A percentile compares a stretch with the other conserved stretches of the same genome.
phyloP scores from a whole-genome alignment of 2,888 invertebrate genomes.

The Glaucopsyche alexis region DNA sequence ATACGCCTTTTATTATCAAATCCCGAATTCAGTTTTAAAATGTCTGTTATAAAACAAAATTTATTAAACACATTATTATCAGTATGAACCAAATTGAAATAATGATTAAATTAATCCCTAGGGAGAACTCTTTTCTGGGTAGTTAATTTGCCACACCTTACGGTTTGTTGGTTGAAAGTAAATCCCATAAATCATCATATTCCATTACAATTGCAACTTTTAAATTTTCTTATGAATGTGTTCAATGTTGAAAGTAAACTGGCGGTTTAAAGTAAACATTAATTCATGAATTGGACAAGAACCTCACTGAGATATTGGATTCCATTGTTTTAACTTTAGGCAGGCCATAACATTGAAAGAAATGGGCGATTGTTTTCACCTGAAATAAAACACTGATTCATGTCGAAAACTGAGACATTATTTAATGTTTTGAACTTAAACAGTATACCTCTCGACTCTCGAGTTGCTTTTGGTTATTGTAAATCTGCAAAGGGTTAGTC shows the following conservation, averaged over 20 bases:
- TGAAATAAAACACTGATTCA: background rate
- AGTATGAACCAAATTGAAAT: too few species aligned
- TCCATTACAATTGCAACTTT: too few species aligned
- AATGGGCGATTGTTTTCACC: constrained; percentile 9
- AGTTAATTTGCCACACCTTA: too few species aligned
- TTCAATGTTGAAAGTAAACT: background rate
- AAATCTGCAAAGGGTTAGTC: background rate
- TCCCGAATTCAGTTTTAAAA: too few species aligned
- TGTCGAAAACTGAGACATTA: constrained; percentile 8
- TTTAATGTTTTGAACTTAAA: constrained; percentile 6
- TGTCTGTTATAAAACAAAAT: too few species aligned
- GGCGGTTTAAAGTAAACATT: background rate
- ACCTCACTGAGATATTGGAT: constrained; percentile 1
- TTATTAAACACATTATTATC: too few species aligned
- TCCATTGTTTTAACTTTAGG: background rate
- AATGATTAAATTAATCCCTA: too few species aligned
- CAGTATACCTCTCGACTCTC: background rate
- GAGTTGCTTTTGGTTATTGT: background rate
- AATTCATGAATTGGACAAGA: background rate
- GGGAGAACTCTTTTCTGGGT: too few species aligned
- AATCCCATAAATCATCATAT: too few species aligned
- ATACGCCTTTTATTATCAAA: too few species aligned
- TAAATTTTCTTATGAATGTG: background rate
- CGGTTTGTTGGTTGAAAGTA: too few species aligned
- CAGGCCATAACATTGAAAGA: background rate